Evolutionary conservation across 2,113 vertebrate species (phyloP), one percentile per base, ranked within the genome.

Genomic region (Tachycineta bicolor): DNA sequence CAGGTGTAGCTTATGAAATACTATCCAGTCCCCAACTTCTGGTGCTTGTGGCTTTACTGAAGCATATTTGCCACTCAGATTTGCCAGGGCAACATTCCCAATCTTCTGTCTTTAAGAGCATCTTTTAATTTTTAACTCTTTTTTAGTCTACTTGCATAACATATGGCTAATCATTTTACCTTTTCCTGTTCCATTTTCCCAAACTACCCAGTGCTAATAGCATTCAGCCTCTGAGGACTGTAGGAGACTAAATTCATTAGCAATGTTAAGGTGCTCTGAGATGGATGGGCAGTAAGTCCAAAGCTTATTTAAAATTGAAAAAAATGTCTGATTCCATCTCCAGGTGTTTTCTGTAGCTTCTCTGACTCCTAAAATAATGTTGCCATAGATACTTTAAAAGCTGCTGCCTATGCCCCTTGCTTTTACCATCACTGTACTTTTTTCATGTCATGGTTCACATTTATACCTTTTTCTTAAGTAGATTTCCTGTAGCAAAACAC

Each of bases 341-440:
- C 69, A 87, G 60, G 73, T 95, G 59, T 70, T 96, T 93, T 39
- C 79, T 74, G 25, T 69, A 65, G 41, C 46, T 94, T 91, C 63
- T 58, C 47, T 70, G 47, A 52, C 29, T 85, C 8, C 31, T 69
- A 41, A 79, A 87, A 75, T 59, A 77, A 17, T 58, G 37, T 74
- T 50, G 33, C 43, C 37, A 12, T 19, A 70, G 84, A 34, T 21
- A 58, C 43, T 91, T 74, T 67, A 80, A 68, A 92, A 93, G 60
- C 31, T 92, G 34, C 52, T 89, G 52, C 10, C 55, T 73, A 29
- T 64, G 25, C 49, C 33, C 50, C 21, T 70, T 70, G n/a, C 26
- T 67, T 86, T 90, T 86, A 78, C 60, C 28, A 29, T 21, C 0
- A 0, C 29, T 67, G 56, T 68, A 26, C 34, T 52, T 86, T 75